Evolutionary conservation across 64 coral and sea anemone genomes (phyloP), one percentile per base, ranked within the genome.

Genomic region (Exaiptasia diaphana): DNA sequence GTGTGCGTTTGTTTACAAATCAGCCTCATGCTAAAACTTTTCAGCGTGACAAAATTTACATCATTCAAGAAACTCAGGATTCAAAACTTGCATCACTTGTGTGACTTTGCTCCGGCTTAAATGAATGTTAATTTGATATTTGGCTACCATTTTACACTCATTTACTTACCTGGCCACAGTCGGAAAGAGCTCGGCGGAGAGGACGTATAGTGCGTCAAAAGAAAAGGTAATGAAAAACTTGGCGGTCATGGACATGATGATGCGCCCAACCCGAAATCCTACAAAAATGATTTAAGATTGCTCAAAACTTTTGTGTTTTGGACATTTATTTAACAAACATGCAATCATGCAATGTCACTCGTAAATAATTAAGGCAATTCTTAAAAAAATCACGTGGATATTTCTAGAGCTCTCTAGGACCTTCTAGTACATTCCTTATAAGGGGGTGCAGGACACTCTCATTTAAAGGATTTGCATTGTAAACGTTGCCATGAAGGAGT

Each of bases 211-310:
- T 21, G 79, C 21, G 38, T 48, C 50, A 22, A 56, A 82, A 1
- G 79, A 20, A 43, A 71, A 53, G 79, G 37, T 82, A 32, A 82
- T 82, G 33, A 82, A 82, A 46, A 82, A 82, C 46, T 82, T 82
- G 5, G 64, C 79, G 4, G 43, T 49, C n/a, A 69, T 64, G n/a
- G 79, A 45, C 79, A 82, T 82, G 63, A 82, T 52, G 17, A 82
- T 82, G 23, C 65, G 63, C 50, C 59, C 78, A 39, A 68, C 78
- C 14, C 65, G 61, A 13, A 82, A 67, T 11, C 78, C 78, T 82
- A 22, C 14, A 68, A 18, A 17, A 54, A 1, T 12, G 52, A 7
- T 8, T 46, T 6, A 6, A 46, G n/a, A n/a, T n/a, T n/a, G n/a
- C n/a, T n/a, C n/a, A n/a, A n/a, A n/a, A n/a, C n/a, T n/a, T n/a